Evolutionary conservation across 2,797 vertebrate species (phyloP).

Genomic region (Morelia viridis): DNA sequence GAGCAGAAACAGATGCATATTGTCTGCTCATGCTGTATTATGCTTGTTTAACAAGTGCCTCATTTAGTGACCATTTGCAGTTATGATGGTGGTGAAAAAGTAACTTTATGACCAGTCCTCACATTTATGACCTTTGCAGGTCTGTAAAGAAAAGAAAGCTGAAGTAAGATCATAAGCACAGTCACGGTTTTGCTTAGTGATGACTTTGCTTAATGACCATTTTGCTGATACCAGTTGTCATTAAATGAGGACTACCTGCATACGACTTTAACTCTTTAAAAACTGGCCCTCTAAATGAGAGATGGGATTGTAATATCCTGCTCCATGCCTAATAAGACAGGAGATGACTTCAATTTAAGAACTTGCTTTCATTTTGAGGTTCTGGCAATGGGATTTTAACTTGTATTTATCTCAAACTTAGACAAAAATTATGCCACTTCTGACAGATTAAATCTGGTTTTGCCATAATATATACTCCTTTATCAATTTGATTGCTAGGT

Average conservation of each 20-base stretch:
- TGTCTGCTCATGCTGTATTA: neutral
- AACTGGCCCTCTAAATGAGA: neutral
- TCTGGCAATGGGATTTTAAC: neutral
- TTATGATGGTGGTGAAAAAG: neutral
- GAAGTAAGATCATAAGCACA: neutral
- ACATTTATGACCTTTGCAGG: neutral
- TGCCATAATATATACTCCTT: neutral
- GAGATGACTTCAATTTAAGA: neutral
- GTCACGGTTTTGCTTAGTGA: neutral
- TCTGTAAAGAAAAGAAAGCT: neutral
- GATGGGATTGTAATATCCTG: neutral
- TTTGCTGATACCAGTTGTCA: neutral
- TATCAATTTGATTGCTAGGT: slow-evolving; percentile 10
- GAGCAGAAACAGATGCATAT: neutral
- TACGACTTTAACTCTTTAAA: neutral
- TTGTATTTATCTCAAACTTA: neutral
- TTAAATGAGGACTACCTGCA: neutral
- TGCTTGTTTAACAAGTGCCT: neutral
- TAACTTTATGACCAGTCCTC: neutral
- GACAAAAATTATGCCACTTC: neutral
- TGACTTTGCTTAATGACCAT: neutral
- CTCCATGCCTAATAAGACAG: neutral
- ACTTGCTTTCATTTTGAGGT: neutral
- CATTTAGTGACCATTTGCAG: neutral
- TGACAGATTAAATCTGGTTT: neutral